Conservation (phyloP, 2,888 invertebrate genomes). For the Rhingia campestris region DNA sequence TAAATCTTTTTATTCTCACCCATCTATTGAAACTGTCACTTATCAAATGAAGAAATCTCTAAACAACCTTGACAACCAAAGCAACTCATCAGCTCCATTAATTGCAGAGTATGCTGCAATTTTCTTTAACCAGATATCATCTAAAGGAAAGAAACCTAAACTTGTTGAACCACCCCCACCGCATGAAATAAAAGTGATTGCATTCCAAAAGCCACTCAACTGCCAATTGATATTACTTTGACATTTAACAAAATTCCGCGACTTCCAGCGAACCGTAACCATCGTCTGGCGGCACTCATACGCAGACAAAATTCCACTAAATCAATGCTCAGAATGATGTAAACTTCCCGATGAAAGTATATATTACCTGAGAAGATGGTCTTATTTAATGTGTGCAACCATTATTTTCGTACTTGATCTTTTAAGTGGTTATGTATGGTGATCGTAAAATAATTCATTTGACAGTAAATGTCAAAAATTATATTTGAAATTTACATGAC, state of each 20-base stretch:
- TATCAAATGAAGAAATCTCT: too few species aligned
- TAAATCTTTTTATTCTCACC: too few species aligned
- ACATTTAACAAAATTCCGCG: conserved; percentile 33
- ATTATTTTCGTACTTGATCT: too few species aligned
- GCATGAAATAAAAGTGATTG: neutral
- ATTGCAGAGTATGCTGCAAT: too few species aligned
- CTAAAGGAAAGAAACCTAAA: neutral
- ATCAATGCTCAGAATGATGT: conserved; percentile 15
- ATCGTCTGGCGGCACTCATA: neutral
- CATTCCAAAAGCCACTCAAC: conserved; percentile 17
- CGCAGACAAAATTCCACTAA: conserved; percentile 22
- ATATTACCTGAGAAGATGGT: conserved; percentile 10
- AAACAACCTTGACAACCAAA: too few species aligned
- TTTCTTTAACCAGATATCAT: too few species aligned
- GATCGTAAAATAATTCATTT: too few species aligned
- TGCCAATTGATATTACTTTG: conserved; percentile 22
- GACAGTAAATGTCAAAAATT: too few species aligned
- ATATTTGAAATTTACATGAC: too few species aligned
- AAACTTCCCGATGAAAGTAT: conserved; percentile 46
- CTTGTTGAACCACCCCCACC: neutral
- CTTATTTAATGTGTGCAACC: neutral
- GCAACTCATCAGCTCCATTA: too few species aligned
- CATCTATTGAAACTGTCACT: too few species aligned
- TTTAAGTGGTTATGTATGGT: too few species aligned
- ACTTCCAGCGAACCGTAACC: conserved; percentile 12